Base-by-base conservation (phyloP, 35 echinoderm and acorn worm genomes). In the Diadema setosum region DNA sequence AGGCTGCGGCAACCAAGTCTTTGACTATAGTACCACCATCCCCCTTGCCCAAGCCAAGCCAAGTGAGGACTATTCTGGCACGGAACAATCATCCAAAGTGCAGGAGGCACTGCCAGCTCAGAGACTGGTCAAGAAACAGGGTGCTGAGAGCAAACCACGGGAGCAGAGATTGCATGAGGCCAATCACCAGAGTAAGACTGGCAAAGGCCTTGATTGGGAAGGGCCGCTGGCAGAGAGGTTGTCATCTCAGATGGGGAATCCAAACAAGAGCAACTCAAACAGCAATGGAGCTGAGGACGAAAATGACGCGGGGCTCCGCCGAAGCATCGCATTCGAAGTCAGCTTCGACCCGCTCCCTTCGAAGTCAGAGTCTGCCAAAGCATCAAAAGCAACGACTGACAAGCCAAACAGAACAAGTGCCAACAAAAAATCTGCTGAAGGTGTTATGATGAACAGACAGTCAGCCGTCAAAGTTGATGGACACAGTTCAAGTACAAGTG, bases 1-100 rank as follows among this genome's bases (percentile, higher is more conserved):
- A 73, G 95, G 95, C 0, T 97, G 95, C 45, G 95, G 91, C 0
- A 97, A 97, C 48, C 95, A 97, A 74, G 95, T 97, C n/a, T 97
- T 97, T 82, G 91, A 97, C 70, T 97, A 97, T 75, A 94, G 84
- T 21, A 89, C 88, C 50, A 55, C 83, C 30, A 82, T 90, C 17
- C 20, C 46, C 8, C 49, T 74, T 12, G 31, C 84, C n/a, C 24
- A 16, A 21, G 40, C 26, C 4, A 31, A 17, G 37, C 9, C 63
- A 33, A 60, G 11, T 60, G 37, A 67, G 20, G 63, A 67, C 25
- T 33, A 0, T 67, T 15, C 26, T 33, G 29, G 24, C 37, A 67
- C 30, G 11, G 37, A 34, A 33, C 12, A 1, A 33, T 34, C 25
- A 67, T 34, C 63, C 12, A 32, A 67, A 33, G 27, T 34, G 37